A percentile compares a stretch with the other conserved stretches of the same genome.
These are phyloP conservation scores for Drosophila burlai DNA, from an alignment of 1,140 invertebrate genomes.

Conservation along the genomic window DNA sequence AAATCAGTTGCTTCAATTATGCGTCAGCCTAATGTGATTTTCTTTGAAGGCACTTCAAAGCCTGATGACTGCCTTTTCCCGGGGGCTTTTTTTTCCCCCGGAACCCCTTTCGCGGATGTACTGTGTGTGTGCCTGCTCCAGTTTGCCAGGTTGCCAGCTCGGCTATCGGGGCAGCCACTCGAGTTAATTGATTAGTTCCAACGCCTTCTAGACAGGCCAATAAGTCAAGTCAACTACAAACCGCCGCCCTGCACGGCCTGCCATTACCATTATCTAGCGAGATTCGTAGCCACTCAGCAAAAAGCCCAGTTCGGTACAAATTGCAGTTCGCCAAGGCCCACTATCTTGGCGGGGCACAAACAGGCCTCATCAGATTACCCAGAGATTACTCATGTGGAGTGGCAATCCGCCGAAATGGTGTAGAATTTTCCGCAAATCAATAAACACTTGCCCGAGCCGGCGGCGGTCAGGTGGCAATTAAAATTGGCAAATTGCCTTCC, in stretches of 20 bases:
- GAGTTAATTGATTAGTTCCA: slow-evolving; percentile 78
- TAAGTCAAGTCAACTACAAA: slow-evolving; percentile 33
- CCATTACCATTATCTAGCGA: slow-evolving; percentile 42
- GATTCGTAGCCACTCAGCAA: slow-evolving; percentile 30
- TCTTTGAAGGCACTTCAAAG: slow-evolving; percentile 54
- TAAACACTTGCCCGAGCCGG: slow-evolving; percentile 32
- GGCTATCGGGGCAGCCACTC: slow-evolving; percentile 54
- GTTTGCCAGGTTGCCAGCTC: slow-evolving; percentile 24
- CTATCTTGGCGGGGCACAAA: slow-evolving; percentile 49
- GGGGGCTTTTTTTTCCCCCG: background rate
- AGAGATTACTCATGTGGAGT: slow-evolving; percentile 39
- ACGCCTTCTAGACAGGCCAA: slow-evolving; percentile 42
- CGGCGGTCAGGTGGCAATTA: background rate
- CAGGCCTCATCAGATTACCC: slow-evolving; percentile 15
- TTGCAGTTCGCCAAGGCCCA: slow-evolving; percentile 29
- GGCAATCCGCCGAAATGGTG: slow-evolving; percentile 8
- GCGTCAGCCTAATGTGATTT: slow-evolving; percentile 70
- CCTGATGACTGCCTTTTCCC: slow-evolving; percentile 16
- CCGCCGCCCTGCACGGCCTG: no score
- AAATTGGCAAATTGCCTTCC: slow-evolving; percentile 33
- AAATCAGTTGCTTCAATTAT: slow-evolving; percentile 69
- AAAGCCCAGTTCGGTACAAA: slow-evolving; percentile 24
- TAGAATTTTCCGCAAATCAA: slow-evolving; percentile 34
- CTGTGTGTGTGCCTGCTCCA: slow-evolving; percentile 25
- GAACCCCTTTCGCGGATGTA: background rate